Conservation (phyloP, 2,797 vertebrate species). For the Coracias cyanogaster region DNA sequence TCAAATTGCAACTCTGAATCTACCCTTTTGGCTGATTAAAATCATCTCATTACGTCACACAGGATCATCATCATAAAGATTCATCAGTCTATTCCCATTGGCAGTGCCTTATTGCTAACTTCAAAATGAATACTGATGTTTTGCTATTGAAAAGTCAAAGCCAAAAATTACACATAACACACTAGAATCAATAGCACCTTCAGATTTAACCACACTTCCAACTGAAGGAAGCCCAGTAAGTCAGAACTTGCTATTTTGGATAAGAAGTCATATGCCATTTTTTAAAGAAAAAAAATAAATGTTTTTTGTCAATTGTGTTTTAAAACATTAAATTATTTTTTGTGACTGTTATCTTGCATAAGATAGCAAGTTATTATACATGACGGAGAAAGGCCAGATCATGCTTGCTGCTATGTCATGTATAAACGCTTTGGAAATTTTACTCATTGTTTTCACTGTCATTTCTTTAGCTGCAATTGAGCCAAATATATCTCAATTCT, state of each 20-base stretch:
- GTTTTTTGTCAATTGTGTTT: neutral
- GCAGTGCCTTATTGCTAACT: neutral
- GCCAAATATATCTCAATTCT: neutral
- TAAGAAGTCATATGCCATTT: neutral
- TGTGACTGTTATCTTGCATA: neutral
- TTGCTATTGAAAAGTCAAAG: neutral
- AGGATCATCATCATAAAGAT: neutral
- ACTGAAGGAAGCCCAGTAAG: neutral
- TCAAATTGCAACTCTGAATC: neutral
- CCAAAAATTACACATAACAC: neutral
- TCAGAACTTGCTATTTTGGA: neutral
- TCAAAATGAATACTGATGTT: neutral
- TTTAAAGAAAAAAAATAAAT: neutral
- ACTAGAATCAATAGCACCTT: neutral
- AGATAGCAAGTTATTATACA: neutral
- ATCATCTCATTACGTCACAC: neutral
- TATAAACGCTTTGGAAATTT: neutral
- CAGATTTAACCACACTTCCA: neutral
- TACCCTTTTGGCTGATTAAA: neutral
- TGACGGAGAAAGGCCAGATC: neutral
- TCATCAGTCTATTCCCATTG: neutral
- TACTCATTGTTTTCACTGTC: neutral
- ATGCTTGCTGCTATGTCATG: neutral
- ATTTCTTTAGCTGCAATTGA: neutral
- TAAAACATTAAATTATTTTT: neutral